A percentile compares a stretch with the other conserved stretches of the same genome.
Evolutionary conservation across 2,797 vertebrate genomes (phyloP).

Genomic region (Podarcis siculus): DNA sequence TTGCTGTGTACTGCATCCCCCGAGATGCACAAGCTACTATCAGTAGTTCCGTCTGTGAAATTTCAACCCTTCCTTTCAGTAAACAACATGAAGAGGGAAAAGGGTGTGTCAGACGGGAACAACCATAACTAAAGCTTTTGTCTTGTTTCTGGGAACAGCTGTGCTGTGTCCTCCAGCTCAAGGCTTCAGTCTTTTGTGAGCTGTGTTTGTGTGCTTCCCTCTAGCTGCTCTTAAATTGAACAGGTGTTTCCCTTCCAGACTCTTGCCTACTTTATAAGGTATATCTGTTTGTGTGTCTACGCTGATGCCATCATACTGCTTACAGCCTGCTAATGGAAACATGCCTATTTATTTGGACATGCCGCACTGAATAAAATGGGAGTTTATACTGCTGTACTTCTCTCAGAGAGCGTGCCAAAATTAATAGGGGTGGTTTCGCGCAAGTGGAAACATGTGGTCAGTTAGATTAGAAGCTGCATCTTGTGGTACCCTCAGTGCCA

Average conservation of each 20-base stretch:
- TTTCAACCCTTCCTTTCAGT: conserved; percentile 62
- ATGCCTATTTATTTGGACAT: conserved; percentile 8
- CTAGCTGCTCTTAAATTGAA: conserved; percentile 35
- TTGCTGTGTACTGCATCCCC: conserved; percentile 45
- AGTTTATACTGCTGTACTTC: background rate
- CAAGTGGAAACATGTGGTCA: background rate
- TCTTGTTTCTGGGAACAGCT: conserved; percentile 60
- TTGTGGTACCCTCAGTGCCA: background rate
- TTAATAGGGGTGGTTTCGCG: background rate
- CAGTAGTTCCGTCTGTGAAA: conserved; percentile 62
- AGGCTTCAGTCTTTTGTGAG: conserved; percentile 35
- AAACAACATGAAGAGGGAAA: conserved; percentile 60
- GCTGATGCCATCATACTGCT: background rate
- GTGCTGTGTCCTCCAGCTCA: conserved; percentile 42
- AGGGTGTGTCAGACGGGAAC: conserved; percentile 14
- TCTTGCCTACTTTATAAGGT: background rate
- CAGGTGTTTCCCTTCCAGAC: conserved; percentile 51
- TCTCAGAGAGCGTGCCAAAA: background rate
- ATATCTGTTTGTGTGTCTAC: background rate
- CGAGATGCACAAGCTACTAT: conserved; percentile 52
- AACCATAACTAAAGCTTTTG: conserved; percentile 60
- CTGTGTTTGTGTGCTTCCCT: background rate
- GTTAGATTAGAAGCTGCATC: background rate
- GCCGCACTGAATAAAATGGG: background rate
- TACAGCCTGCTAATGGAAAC: background rate